Conservation (phyloP, 2,113 vertebrate genomes). For the Oenanthe melanoleuca region DNA sequence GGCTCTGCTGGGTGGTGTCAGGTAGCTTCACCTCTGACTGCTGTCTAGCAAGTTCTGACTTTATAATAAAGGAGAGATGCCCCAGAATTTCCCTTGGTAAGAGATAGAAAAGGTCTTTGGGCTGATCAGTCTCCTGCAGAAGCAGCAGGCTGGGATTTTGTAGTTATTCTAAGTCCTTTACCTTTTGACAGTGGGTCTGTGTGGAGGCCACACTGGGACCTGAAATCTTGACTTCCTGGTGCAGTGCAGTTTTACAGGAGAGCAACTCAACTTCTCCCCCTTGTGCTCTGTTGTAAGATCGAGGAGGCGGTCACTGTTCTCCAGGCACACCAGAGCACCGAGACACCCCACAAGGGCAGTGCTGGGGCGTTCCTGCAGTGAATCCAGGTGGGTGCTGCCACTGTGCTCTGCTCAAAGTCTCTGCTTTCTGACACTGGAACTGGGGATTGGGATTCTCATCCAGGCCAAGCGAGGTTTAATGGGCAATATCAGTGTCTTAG, state of each 20-base stretch:
- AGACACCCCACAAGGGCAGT: conserved; percentile 63
- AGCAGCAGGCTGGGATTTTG: not conserved
- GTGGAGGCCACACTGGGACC: no score
- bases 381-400: not conserved
- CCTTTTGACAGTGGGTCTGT: not conserved
- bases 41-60: not conserved
- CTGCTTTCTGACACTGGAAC: not conserved
- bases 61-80: not conserved
- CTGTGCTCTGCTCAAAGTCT: not conserved
- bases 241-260: fast-evolving
- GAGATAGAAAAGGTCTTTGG: not conserved
- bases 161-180: not conserved
- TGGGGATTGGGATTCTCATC: not conserved
- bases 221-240: not conserved
- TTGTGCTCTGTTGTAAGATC: conserved; percentile 74
- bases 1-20: not conserved
- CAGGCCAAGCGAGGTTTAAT: not conserved
- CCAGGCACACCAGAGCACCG: conserved; percentile 85
- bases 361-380: not conserved
- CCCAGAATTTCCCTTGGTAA: not conserved
- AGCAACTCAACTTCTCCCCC: not conserved
- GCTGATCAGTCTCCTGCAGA: not conserved
- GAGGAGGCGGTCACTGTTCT: conserved; percentile 91
- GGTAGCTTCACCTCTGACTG: not conserved
- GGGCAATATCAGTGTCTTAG: not conserved